These are phyloP conservation scores for Miniopterus natalensis DNA, from an alignment of 2,113 vertebrate genomes.

Conservation along the genomic window DNA sequence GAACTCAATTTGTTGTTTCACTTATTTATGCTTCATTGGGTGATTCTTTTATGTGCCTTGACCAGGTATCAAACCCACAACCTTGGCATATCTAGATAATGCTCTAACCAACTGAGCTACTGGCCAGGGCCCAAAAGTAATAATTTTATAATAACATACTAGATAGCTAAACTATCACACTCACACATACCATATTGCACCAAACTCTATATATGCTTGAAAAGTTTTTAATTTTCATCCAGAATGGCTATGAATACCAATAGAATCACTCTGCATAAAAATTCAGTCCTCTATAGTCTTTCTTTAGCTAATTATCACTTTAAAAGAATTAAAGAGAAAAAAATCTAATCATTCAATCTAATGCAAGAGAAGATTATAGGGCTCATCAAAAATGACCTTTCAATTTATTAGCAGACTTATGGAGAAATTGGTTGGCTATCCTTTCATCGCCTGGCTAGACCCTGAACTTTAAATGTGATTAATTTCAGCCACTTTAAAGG, in stretches of 20 bases:
- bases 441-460: neutral
- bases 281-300: neutral
- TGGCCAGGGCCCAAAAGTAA: conserved; percentile 45
- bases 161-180: conserved; percentile 28
- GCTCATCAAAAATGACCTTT: conserved; percentile 40
- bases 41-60: neutral
- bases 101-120: neutral
- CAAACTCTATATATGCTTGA: neutral
- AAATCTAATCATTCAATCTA: conserved; percentile 1
- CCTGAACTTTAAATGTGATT: conserved; percentile 47
- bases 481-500: conserved; percentile 12
- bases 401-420: conserved; percentile 13
- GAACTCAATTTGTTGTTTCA: neutral
- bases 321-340: conserved; percentile 22
- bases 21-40: neutral
- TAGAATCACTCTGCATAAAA: conserved; percentile 22
- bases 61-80: neutral
- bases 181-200: neutral
- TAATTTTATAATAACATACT: conserved; percentile 37
- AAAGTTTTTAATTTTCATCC: conserved; percentile 56
- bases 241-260: conserved; percentile 39
- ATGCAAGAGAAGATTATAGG: conserved; percentile 23
- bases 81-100: neutral
- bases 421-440: neutral
- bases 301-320: conserved; percentile 33